Evolutionary conservation across 2,113 vertebrate genomes (phyloP).

Genomic region (Cygnus atratus): DNA sequence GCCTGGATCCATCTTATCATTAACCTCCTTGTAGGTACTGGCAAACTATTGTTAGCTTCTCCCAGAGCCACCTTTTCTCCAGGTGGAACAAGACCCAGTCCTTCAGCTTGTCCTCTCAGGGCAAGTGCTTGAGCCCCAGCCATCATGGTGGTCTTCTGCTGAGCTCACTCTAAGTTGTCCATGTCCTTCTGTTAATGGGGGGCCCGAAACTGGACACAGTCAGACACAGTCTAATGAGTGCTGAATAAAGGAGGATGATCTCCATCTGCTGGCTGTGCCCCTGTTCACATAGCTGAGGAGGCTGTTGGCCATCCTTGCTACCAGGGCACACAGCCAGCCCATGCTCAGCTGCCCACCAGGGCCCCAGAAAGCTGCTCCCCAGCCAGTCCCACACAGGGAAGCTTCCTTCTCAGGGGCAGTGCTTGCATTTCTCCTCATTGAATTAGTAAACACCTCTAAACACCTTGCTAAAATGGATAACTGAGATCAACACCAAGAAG

Average conservation of each 20-base stretch:
- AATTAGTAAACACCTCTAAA: background rate
- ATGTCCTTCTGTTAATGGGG: background rate
- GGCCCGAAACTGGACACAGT: background rate
- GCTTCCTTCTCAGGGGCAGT: background rate
- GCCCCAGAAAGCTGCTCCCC: background rate
- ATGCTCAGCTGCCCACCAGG: background rate
- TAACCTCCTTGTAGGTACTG: background rate
- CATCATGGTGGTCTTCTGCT: background rate
- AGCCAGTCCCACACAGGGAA: background rate
- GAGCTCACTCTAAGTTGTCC: accelerated
- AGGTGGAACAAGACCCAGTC: background rate
- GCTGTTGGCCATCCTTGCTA: background rate
- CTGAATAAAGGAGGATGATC: background rate
- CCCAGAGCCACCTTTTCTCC: background rate
- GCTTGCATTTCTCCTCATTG: background rate
- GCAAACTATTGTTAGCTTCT: background rate
- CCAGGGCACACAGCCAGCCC: background rate
- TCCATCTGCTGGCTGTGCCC: background rate
- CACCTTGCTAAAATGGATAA: background rate
- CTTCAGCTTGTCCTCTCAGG: background rate
- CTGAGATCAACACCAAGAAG: background rate
- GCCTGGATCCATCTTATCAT: background rate
- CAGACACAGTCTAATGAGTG: background rate
- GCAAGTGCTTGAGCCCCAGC: background rate
- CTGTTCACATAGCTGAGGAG: background rate